Percentiles rank a stretch among this genome's conserved stretches.
phyloP scores from a whole-genome alignment of 2,797 vertebrate genomes.

The Tachyglossus aculeatus region DNA sequence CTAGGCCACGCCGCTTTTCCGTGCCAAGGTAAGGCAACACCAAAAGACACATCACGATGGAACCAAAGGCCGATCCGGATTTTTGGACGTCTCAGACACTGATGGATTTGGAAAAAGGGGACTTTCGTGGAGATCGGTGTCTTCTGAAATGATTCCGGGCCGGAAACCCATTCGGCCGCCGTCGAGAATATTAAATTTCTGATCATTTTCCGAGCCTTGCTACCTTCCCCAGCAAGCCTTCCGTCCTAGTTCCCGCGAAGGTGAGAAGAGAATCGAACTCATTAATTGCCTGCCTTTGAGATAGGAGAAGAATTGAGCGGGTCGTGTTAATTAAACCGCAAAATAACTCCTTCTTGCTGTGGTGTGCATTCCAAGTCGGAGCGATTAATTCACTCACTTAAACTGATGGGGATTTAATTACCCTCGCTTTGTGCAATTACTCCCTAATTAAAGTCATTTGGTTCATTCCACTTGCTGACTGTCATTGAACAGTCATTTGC shows the following conservation, averaged over 20 bases:
- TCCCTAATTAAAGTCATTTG: slow-evolving; percentile 98
- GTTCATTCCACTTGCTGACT: slow-evolving; percentile 85
- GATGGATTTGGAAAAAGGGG: slow-evolving; percentile 50
- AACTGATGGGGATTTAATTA: slow-evolving; percentile 99
- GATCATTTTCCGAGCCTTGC: slow-evolving; percentile 45
- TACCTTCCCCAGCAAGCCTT: slow-evolving; percentile 73
- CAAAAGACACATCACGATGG: too few relatives aligned
- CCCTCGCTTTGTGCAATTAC: slow-evolving; percentile 94
- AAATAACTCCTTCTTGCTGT: slow-evolving; percentile 79
- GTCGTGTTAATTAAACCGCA: slow-evolving; percentile 81
- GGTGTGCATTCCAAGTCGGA: slow-evolving; percentile 87
- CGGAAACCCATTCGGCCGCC: slow-evolving; percentile 73
- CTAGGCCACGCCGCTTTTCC: too few relatives aligned
- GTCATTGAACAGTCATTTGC: slow-evolving; percentile 85
- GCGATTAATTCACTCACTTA: slow-evolving; percentile 97
- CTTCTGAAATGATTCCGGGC: slow-evolving; percentile 65
- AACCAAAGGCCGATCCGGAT: too few relatives aligned
- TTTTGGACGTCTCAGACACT: slow-evolving; percentile 35
- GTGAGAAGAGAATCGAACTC: slow-evolving; percentile 81
- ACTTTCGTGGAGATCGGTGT: slow-evolving; percentile 51
- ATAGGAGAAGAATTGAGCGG: slow-evolving; percentile 81
- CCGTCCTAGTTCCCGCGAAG: slow-evolving; percentile 77
- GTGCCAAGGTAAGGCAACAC: too few relatives aligned
- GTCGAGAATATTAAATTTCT: slow-evolving; percentile 77
- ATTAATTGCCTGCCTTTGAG: slow-evolving; percentile 81